These are phyloP conservation scores for Lasiommata megera DNA, from an alignment of 2,888 invertebrate genomes.

Conservation along the genomic window DNA sequence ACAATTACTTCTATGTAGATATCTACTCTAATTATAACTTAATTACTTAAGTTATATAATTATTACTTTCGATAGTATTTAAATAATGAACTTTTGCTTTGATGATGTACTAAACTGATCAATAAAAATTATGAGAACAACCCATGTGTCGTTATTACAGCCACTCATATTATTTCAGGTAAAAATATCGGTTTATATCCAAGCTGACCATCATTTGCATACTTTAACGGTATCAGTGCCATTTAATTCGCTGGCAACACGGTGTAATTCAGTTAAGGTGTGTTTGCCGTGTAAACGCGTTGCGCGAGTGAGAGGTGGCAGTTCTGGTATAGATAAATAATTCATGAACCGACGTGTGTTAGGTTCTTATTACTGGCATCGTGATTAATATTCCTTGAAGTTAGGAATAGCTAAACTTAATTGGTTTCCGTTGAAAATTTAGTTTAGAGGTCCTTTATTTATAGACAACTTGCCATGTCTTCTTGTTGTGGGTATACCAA, in stretches of 20 bases:
- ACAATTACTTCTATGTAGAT: no score
- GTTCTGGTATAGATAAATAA: constrained; percentile 1
- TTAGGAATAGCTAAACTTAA: neutral
- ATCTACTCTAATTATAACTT: no score
- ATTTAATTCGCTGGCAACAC: neutral
- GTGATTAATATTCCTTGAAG: neutral
- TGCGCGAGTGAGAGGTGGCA: neutral
- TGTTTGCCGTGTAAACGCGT: constrained; percentile 6
- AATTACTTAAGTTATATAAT: no score
- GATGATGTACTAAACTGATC: no score
- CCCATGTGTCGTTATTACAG: neutral
- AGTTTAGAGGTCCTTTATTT: no score
- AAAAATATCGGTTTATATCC: neutral
- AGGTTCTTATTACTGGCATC: neutral
- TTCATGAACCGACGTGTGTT: neutral
- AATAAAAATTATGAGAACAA: no score
- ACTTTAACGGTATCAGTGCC: neutral
- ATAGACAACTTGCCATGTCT: no score
- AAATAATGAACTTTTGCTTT: no score
- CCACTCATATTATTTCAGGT: neutral
- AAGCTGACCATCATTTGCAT: neutral
- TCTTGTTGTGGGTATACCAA: no score
- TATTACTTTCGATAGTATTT: no score
- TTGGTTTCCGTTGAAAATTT: neutral
- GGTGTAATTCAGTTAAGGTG: neutral